Evolutionary conservation across 2,797 vertebrate species (phyloP).

Genomic region (Tragelaphus oryx): DNA sequence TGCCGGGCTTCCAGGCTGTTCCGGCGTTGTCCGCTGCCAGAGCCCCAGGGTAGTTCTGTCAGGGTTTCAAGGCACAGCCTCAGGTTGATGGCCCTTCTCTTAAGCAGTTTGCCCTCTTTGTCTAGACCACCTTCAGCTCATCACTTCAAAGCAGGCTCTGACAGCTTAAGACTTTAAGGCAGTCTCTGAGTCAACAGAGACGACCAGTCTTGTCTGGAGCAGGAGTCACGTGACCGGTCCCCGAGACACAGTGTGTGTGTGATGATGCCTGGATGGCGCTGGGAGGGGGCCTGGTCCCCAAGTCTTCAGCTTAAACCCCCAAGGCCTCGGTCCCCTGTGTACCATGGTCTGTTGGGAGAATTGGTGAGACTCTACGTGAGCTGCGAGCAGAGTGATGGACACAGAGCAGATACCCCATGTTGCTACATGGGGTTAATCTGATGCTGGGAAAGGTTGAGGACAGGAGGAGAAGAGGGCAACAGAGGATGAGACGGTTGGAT

Average conservation of each 20-base stretch:
- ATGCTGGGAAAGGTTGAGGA: not conserved
- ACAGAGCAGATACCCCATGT: not conserved
- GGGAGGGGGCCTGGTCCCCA: not conserved
- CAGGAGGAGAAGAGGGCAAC: not conserved
- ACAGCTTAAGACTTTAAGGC: not conserved
- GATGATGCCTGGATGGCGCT: not conserved
- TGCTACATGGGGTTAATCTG: not conserved
- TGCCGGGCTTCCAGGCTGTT: not conserved
- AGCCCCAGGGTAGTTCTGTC: not conserved
- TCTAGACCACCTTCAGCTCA: not conserved
- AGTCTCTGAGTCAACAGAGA: no score
- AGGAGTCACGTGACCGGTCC: rapidly evolving
- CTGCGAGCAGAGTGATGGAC: rapidly evolving
- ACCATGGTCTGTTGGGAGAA: rapidly evolving
- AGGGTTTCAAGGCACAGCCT: no score
- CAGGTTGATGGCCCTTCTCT: not conserved
- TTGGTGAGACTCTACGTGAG: rapidly evolving
- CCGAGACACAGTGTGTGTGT: not conserved
- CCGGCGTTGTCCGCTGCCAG: rapidly evolving
- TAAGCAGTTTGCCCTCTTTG: not conserved
- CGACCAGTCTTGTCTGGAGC: rapidly evolving
- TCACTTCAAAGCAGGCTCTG: no score
- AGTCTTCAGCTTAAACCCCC: rapidly evolving
- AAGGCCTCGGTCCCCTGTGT: rapidly evolving
- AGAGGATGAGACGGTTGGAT: not conserved